Base-by-base conservation (phyloP, 2,888 invertebrate genomes). In the Sympetrum striolatum region DNA sequence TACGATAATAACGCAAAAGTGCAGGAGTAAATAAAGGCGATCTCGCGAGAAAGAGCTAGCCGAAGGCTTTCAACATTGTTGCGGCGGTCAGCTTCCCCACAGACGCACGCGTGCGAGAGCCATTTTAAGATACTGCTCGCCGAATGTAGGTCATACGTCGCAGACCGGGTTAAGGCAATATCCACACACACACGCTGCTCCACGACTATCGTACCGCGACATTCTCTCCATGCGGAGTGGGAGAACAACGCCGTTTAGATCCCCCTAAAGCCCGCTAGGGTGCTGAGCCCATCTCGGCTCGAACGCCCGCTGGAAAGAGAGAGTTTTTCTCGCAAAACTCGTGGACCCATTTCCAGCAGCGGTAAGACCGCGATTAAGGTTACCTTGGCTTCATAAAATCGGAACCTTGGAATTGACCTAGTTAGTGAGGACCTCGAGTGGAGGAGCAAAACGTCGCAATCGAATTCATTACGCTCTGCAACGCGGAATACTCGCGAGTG, bases 321-420 rank as follows among this genome's bases (percentile, higher is more conserved):
- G 86, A 86, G 86, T 86, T 64, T 60, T 86, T 60, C 86, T 22
- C 86, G 60, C 86, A 60, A 37, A 60, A 60, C 86, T n/a, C 60
- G 86, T 86, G 86, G 86, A 86, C 86, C 60, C n/a, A 86, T 86
- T 86, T 31, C 8, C 64, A 60, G 37, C 86, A 53, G 10, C 86
- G 60, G 60, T 37, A 86, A 58, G 60, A 60, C 58, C 86, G 86
- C 60, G 86, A 86, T 86, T 86, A 86, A 86, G 86, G 86, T 86
- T 86, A 86, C 86, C 86, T 86, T 86, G 58, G 60, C 86, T 53
- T 82, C 82, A 82, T 53, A 60, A n/a, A 86, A 60, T 86, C 37
- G 86, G 37, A 86, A 60, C 86, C 86, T 86, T 86, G 86, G 86
- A 64, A 86, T 86, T 86, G 86, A 86, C 86, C 86, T 37, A 60